These are phyloP conservation scores for Poeciliopsis paucimaculata DNA, from an alignment of 2,797 vertebrate species.

Conservation along the genomic window DNA sequence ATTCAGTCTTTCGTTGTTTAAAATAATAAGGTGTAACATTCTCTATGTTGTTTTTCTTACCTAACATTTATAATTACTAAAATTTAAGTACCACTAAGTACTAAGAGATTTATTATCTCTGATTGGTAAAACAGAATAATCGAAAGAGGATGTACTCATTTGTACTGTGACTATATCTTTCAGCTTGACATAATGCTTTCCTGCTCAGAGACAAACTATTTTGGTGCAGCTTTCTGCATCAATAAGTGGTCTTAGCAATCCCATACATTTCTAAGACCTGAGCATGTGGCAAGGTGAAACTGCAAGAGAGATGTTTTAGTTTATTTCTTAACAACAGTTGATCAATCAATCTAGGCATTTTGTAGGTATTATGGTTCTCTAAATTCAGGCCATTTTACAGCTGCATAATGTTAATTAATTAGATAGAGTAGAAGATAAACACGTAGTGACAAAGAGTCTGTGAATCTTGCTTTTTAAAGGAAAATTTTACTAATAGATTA, in stretches of 20 bases:
- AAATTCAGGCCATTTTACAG: slow-evolving; percentile 56
- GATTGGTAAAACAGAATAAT: neutral
- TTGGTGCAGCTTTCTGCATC: neutral
- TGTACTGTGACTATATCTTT: neutral
- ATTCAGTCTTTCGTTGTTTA: neutral
- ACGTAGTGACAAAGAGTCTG: slow-evolving; percentile 16
- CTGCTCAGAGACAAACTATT: neutral
- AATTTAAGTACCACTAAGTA: neutral
- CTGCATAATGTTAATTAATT: slow-evolving; percentile 63
- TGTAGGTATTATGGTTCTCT: slow-evolving; percentile 43
- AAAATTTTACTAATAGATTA: slow-evolving; percentile 51
- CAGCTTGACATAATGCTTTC: neutral
- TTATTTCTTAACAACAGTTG: too few relatives aligned
- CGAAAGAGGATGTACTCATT: neutral
- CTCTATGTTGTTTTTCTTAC: neutral
- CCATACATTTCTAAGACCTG: neutral
- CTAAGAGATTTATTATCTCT: neutral
- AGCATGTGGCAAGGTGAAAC: neutral
- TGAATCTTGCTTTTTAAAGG: slow-evolving; percentile 25
- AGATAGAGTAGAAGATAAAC: slow-evolving; percentile 23
- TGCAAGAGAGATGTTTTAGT: neutral
- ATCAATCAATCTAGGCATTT: neutral
- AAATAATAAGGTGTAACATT: neutral
- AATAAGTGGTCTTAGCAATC: neutral
- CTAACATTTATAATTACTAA: neutral